Conservation (phyloP, 2,113 vertebrate genomes). For the Zootoca vivipara region DNA sequence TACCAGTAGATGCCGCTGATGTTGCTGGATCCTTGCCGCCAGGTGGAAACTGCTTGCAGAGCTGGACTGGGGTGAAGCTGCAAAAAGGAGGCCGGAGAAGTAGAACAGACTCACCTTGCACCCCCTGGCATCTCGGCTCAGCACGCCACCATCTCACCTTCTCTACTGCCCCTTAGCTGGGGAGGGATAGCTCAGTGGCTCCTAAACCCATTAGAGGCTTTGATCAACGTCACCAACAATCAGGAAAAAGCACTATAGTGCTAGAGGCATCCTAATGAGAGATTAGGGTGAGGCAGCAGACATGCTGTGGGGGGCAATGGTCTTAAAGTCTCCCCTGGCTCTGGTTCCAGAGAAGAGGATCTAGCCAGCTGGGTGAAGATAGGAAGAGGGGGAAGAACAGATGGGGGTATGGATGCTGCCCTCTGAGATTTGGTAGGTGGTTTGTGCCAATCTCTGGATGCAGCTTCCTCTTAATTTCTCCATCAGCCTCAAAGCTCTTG, state of each 20-base stretch:
- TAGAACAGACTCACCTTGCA: not conserved
- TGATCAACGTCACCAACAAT: not conserved
- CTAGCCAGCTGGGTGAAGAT: not conserved
- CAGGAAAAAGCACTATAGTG: constrained; percentile 1
- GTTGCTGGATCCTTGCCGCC: not conserved
- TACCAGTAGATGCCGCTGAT: no score
- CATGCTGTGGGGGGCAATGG: not conserved
- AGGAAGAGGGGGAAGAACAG: not conserved
- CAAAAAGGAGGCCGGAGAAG: not conserved
- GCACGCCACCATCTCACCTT: no score
- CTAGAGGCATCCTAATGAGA: not conserved
- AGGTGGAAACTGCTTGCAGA: not conserved
- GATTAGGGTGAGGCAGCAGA: not conserved
- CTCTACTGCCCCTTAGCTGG: not conserved
- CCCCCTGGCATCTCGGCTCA: not conserved
- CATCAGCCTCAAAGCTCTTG: not conserved
- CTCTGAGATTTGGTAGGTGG: not conserved
- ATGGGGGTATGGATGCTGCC: not conserved
- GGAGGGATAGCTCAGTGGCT: not conserved
- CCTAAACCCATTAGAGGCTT: constrained; percentile 30
- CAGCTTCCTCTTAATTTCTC: not conserved
- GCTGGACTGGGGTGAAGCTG: not conserved
- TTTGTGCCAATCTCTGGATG: no score
- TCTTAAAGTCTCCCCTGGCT: not conserved
- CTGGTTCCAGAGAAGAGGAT: no score